Evolutionary conservation across 2,888 invertebrate species (phyloP), one percentile per base, ranked within the genome.

Genomic region (Phyto melanocephala): DNA sequence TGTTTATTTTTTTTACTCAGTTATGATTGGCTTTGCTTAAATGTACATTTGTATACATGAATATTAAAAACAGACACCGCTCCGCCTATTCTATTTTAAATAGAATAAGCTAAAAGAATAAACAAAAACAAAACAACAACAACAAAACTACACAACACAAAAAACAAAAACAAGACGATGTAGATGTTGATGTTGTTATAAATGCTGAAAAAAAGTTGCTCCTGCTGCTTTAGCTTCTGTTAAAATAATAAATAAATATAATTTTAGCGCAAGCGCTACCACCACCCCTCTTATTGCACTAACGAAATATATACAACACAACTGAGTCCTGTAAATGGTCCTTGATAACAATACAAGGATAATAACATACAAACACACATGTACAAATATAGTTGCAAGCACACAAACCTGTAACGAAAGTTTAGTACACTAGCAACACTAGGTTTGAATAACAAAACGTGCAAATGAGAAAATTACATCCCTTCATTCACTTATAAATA

Each of bases 221-320:
- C 24, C 85, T 84, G 50, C 78, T 86, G 85, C 81, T 80, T 62
- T 58, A 60, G 67, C 58, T 86, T 83, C 83, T 83, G 81, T 83
- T 81, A 82, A 82, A 91, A 90, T 90, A 90, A 89, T 90, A 89
- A 91, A 90, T 89, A 90, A 90, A 90, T 88, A 88, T 90, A 90
- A 89, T 89, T 89, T 88, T 87, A 88, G 91, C 91, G 91, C 91
- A 91, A 88, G 91, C 91, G 91, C 88, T 86, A 71, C 86, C 86
- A 56, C 82, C 84, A 79, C 72, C 80, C 78, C 54, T 56, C 68
- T 37, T 42, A 40, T 79, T 79, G 63, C 33, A 72, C 37, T 20
- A 68, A 45, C 47, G 58, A 45, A 63, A 78, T 65, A 70, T 68
- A 68, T 11, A 58, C 74, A 77, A 24, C 40, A 76, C 62, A 62